Evolutionary conservation across 2,113 vertebrate genomes (phyloP).

Genomic region (Catharus minimus): DNA sequence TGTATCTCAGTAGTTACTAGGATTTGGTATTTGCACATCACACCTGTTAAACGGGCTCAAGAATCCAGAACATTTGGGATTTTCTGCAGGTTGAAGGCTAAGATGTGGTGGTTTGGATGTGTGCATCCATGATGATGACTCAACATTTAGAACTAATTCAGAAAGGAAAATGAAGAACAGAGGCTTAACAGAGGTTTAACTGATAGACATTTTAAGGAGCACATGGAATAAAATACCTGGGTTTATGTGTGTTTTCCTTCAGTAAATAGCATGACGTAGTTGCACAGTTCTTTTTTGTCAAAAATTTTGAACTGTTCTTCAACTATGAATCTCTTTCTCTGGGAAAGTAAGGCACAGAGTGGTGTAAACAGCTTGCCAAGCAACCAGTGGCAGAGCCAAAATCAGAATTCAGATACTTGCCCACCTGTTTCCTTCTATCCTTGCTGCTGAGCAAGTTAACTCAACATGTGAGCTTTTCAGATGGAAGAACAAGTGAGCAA

Average conservation of each 20-base stretch:
- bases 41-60: background rate
- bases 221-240: background rate
- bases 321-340: background rate
- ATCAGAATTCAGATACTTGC: conserved; percentile 15
- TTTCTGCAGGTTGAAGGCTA: background rate
- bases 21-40: background rate
- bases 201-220: background rate
- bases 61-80: background rate
- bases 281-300: background rate
- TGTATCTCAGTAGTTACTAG: background rate
- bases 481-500: background rate
- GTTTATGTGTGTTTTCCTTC: background rate
- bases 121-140: background rate
- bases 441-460: background rate
- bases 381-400: conserved; percentile 20
- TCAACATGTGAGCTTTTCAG: background rate
- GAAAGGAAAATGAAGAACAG: background rate
- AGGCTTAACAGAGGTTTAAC: background rate
- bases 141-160: background rate
- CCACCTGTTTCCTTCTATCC: conserved; percentile 9
- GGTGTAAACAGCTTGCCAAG: conserved; percentile 11
- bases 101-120: background rate
- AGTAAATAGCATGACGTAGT: background rate
- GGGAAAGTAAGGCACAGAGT: background rate
- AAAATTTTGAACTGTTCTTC: background rate